These are phyloP conservation scores for Pasiphila rectangulata DNA, from an alignment of 2,888 invertebrate genomes.

Conservation along the genomic window DNA sequence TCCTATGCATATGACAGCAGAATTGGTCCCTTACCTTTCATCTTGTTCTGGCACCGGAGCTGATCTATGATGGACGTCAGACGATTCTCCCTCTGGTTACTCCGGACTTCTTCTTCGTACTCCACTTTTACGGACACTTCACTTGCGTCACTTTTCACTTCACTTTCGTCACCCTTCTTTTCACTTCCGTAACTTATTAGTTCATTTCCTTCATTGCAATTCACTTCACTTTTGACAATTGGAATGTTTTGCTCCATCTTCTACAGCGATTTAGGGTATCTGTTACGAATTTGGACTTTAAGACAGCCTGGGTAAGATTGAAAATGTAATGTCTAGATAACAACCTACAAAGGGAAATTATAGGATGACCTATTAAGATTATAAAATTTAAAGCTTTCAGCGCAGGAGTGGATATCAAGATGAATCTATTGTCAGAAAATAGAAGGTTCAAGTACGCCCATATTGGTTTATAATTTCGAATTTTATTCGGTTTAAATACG, in stretches of 20 bases:
- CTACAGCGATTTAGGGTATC: conserved; percentile 3
- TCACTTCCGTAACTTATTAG: conserved; percentile 26
- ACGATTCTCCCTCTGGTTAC: conserved; percentile 63
- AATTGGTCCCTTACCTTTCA: conserved; percentile 58
- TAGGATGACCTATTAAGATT: background rate
- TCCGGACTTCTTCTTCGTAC: conserved; percentile 43
- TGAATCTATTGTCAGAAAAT: too few species aligned
- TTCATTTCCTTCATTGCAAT: conserved; percentile 19
- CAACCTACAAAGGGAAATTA: background rate
- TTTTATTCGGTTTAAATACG: too few species aligned
- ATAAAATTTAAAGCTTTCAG: background rate
- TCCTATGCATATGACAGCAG: too few species aligned
- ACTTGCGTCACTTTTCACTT: conserved; percentile 13
- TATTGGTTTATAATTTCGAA: too few species aligned
- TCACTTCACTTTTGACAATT: conserved; percentile 34
- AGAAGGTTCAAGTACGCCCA: too few species aligned
- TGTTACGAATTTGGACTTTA: background rate
- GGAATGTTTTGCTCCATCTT: conserved; percentile 11
- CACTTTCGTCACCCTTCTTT: too few species aligned
- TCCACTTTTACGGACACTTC: conserved; percentile 40
- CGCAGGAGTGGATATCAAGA: too few species aligned
- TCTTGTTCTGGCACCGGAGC: conserved; percentile 64
- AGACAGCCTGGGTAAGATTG: background rate
- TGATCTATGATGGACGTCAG: conserved; percentile 76
- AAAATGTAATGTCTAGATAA: background rate